Evolutionary conservation across 2,113 vertebrate genomes (phyloP).

Genomic region (Sminthopsis crassicaudata): DNA sequence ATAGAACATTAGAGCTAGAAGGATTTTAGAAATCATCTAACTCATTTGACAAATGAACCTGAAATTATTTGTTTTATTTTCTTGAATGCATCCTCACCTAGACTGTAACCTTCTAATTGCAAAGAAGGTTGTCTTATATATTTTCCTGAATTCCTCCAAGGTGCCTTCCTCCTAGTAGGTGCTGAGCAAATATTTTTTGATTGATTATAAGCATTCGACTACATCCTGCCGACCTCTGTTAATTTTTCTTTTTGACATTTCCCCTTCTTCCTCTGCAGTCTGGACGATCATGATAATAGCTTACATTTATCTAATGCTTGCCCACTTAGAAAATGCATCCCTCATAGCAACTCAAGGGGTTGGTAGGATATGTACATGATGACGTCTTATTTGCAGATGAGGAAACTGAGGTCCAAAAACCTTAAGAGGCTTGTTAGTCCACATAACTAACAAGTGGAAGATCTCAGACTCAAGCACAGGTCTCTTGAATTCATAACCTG

Average conservation of each 20-base stretch:
- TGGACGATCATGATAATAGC: not conserved
- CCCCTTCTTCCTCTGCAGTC: slow-evolving; percentile 2
- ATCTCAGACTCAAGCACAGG: not conserved
- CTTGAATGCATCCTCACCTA: not conserved
- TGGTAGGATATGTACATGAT: not conserved
- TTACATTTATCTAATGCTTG: not conserved
- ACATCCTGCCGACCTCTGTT: not conserved
- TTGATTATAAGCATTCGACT: not conserved
- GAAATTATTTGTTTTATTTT: not conserved
- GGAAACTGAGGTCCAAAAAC: not conserved
- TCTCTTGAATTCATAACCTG: not conserved
- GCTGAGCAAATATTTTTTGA: not conserved
- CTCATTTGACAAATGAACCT: not conserved
- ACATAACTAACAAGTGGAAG: too few species aligned
- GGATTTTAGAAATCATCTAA: not conserved
- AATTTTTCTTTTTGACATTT: not conserved
- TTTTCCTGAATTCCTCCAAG: not conserved
- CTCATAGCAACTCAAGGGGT: not conserved
- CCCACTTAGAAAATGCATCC: not conserved
- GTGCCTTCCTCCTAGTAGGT: not conserved
- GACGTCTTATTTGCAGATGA: not conserved
- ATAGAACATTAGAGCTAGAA: not conserved
- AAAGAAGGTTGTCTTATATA: not conserved
- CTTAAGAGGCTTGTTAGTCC: not conserved
- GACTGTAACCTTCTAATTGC: not conserved